Percentiles rank a stretch among this genome's conserved stretches.
Evolutionary conservation across 2,113 vertebrate genomes (phyloP).

Genomic region (Hiodon tergisus): DNA sequence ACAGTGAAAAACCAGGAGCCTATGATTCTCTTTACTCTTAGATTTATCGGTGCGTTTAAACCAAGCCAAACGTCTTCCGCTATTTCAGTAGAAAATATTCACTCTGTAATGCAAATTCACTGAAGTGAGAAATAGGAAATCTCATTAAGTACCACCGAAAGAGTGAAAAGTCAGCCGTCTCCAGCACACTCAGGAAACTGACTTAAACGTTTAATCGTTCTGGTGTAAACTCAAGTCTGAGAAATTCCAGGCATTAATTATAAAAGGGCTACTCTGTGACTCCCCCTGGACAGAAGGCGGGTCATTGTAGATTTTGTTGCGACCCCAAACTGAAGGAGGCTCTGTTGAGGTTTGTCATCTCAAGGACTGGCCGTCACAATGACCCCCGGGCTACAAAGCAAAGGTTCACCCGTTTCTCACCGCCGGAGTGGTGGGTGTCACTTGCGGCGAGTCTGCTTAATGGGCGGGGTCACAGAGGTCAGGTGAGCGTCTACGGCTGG

Average conservation of each 20-base stretch:
- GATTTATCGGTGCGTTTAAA: constrained; percentile 15
- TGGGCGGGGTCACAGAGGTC: neutral
- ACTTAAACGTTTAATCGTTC: constrained; percentile 33
- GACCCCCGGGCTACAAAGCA: neutral
- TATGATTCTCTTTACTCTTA: neutral
- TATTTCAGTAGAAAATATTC: constrained; percentile 32
- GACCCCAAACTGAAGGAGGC: neutral
- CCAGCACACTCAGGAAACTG: constrained; percentile 34
- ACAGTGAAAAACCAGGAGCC: too few relatives aligned
- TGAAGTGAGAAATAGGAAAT: constrained; percentile 36
- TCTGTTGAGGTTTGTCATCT: too few relatives aligned
- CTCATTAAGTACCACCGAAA: constrained; percentile 38
- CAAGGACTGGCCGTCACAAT: neutral
- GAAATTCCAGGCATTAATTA: neutral
- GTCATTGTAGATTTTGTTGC: neutral
- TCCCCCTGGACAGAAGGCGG: neutral
- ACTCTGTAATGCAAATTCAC: constrained; percentile 34
- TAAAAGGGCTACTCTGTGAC: neutral
- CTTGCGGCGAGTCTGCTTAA: neutral
- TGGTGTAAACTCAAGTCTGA: neutral
- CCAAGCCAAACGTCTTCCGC: constrained; percentile 3
- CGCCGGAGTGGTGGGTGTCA: neutral
- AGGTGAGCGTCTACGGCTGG: too few relatives aligned
- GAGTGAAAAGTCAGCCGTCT: constrained; percentile 24
- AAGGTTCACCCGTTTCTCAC: neutral